Percentiles rank a stretch among this genome's conserved stretches.
Evolutionary conservation across 2,888 invertebrate species (phyloP).

Genomic region (Cecidostiba fungosa): DNA sequence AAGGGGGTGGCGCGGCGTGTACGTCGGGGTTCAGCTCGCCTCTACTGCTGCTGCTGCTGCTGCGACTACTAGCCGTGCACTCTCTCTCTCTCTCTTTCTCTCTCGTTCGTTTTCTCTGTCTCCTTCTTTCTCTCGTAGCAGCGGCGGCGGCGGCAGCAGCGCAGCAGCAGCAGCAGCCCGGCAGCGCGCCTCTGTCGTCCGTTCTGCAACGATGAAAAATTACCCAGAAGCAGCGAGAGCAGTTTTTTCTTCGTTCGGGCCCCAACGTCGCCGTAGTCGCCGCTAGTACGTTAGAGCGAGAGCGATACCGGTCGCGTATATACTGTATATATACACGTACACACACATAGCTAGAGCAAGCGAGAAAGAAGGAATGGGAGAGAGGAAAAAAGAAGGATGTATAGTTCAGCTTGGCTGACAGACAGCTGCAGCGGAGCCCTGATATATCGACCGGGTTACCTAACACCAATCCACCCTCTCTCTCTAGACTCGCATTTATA

Average conservation of each 20-base stretch:
- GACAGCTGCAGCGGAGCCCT: constrained; percentile 79
- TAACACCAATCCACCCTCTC: constrained; percentile 69
- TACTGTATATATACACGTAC: constrained; percentile 11
- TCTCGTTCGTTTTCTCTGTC: constrained; percentile 12
- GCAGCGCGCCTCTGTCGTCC: constrained; percentile 75
- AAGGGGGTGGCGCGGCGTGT: constrained; percentile 55
- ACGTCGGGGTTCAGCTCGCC: constrained; percentile 68
- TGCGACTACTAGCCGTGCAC: constrained; percentile 57
- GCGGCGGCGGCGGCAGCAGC: constrained; percentile 64
- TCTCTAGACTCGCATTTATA: constrained; percentile 67
- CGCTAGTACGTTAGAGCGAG: constrained; percentile 54
- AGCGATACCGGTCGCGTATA: constrained; percentile 28
- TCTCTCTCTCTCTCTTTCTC: constrained; percentile 56
- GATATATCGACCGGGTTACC: constrained; percentile 79
- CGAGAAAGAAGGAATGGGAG: constrained; percentile 30
- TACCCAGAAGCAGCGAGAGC: constrained; percentile 76
- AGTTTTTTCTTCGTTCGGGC: constrained; percentile 70
- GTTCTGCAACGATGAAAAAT: constrained; percentile 79
- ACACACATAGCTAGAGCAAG: constrained; percentile 21
- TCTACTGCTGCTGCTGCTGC: constrained; percentile 62
- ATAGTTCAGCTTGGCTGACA: constrained; percentile 72
- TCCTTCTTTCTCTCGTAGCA: constrained; percentile 45
- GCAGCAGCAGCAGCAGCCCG: constrained; percentile 66
- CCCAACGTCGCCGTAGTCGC: constrained; percentile 61
- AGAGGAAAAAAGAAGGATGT: constrained; percentile 45